Conservation (phyloP, 2,888 invertebrate species). For the Drosophila kokeensis region DNA sequence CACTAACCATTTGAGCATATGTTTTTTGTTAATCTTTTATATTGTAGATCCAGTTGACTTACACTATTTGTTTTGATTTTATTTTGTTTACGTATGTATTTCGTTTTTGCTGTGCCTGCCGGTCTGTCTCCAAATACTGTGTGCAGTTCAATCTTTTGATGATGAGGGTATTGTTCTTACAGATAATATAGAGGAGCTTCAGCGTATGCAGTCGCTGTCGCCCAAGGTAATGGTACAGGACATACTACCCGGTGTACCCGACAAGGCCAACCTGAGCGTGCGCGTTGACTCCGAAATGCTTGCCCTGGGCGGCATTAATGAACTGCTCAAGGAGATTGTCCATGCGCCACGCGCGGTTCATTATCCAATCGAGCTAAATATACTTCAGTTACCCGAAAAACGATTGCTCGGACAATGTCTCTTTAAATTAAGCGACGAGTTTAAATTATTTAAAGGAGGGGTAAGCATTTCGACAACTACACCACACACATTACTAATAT, state of each 20-base stretch:
- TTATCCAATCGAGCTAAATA: constrained; percentile 40
- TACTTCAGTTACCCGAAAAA: constrained; percentile 39
- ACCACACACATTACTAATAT: neutral
- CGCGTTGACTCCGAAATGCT: constrained; percentile 71
- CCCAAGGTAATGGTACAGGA: constrained; percentile 75
- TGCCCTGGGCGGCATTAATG: constrained; percentile 43
- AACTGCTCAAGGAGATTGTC: constrained; percentile 42
- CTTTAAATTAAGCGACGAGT: constrained; percentile 63
- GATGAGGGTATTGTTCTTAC: constrained; percentile 84
- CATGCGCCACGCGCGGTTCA: constrained; percentile 34
- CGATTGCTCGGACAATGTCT: constrained; percentile 23
- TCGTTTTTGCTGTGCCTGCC: constrained; percentile 43
- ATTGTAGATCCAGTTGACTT: constrained; percentile 49
- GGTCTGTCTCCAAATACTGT: constrained; percentile 38
- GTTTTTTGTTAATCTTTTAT: constrained; percentile 67
- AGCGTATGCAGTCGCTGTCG: constrained; percentile 72
- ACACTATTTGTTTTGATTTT: constrained; percentile 53
- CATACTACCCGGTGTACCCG: constrained; percentile 70
- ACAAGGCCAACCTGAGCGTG: constrained; percentile 72
- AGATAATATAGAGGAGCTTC: constrained; percentile 79
- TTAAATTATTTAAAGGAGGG: constrained; percentile 67
- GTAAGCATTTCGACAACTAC: constrained; percentile 60
- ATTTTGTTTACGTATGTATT: constrained; percentile 58
- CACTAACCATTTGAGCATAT: constrained; percentile 31
- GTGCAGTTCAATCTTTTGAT: constrained; percentile 71